phyloP scores from a whole-genome alignment of 2,888 invertebrate genomes.

The Agonopterix arenella region DNA sequence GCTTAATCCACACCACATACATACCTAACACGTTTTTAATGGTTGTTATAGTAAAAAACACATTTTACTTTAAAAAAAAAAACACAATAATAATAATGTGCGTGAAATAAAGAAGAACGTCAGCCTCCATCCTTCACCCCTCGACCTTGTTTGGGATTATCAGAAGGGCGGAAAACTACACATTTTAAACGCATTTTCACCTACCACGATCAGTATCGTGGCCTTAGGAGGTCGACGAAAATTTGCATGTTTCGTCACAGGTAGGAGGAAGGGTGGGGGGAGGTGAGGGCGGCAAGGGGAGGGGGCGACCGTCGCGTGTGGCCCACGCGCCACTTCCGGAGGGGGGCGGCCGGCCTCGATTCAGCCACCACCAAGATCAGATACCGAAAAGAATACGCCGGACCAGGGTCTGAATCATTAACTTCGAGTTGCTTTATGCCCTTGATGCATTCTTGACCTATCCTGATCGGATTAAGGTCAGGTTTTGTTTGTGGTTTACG shows the following conservation, averaged over 20 bases:
- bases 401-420: slow-evolving; percentile 13
- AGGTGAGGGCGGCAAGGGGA: slow-evolving; percentile 7
- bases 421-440: background rate
- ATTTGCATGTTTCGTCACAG: slow-evolving; percentile 65
- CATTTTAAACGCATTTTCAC: slow-evolving; percentile 47
- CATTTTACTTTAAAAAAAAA: too few species aligned
- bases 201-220: slow-evolving; percentile 35
- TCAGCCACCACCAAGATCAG: slow-evolving; percentile 39
- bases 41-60: too few species aligned
- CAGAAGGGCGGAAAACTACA: slow-evolving; percentile 24
- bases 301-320: slow-evolving; percentile 34
- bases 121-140: slow-evolving; percentile 16
- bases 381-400: slow-evolving; percentile 30
- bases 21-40: too few species aligned
- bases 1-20: too few species aligned
- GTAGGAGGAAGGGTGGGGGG: slow-evolving; percentile 15
- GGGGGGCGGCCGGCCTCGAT: slow-evolving; percentile 42
- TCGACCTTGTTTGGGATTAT: slow-evolving; percentile 37
- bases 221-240: slow-evolving; percentile 44
- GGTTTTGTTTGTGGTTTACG: too few species aligned
- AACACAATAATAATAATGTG: too few species aligned
- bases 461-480: background rate
- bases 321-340: slow-evolving; percentile 57
- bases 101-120: background rate
- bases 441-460: slow-evolving; percentile 12